phyloP scores from a whole-genome alignment of 1,140 invertebrate species.

The Gryon sp. region DNA sequence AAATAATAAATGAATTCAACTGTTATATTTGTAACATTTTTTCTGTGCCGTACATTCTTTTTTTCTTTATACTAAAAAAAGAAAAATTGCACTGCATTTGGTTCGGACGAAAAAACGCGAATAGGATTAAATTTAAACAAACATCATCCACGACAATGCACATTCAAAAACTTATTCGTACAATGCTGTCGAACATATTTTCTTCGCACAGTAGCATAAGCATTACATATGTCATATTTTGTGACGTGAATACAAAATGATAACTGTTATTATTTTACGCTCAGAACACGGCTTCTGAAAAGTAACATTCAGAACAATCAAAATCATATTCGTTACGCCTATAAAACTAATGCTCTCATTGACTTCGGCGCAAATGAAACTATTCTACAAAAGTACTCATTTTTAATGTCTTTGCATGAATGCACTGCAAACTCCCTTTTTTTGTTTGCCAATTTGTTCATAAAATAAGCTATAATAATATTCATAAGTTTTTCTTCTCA shows the following conservation, averaged over 20 bases:
- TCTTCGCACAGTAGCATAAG: constrained; percentile 10
- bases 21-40: no score
- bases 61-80: no score
- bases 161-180: neutral
- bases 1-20: no score
- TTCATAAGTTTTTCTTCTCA: no score
- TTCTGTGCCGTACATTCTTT: no score
- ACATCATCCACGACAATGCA: constrained; percentile 23
- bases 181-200: constrained; percentile 22
- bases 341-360: constrained; percentile 22
- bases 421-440: no score
- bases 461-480: no score
- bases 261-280: constrained; percentile 39
- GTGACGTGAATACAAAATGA: constrained; percentile 43
- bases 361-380: constrained; percentile 12
- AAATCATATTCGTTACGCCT: constrained; percentile 18
- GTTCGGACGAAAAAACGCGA: no score
- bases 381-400: neutral
- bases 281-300: constrained; percentile 5
- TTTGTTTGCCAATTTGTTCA: no score
- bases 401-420: neutral
- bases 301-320: constrained; percentile 39
- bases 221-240: constrained; percentile 37
- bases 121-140: no score
- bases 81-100: no score